Evolutionary conservation across 2,888 invertebrate genomes (phyloP).

Genomic region (Coleophora flavipennella): DNA sequence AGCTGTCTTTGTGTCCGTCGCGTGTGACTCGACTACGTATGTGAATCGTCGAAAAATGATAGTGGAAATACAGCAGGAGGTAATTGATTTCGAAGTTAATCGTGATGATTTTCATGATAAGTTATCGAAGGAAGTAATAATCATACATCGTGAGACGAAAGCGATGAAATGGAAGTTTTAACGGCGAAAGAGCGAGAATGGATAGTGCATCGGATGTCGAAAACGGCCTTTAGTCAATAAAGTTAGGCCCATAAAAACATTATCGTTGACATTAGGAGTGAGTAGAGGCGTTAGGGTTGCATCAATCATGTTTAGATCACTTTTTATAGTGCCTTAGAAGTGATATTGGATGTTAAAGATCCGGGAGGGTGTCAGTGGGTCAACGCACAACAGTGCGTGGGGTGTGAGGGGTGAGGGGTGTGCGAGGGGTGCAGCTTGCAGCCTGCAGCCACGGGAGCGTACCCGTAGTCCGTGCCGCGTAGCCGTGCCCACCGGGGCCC

Average conservation of each 20-base stretch:
- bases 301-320: too few species aligned
- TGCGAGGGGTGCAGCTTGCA: constrained; percentile 50
- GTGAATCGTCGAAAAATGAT: constrained; percentile 44
- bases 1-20: too few species aligned
- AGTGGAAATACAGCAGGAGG: constrained; percentile 67
- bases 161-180: constrained; percentile 26
- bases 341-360: constrained; percentile 43
- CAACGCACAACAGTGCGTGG: constrained; percentile 69
- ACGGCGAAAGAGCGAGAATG: constrained; percentile 20
- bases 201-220: constrained; percentile 24
- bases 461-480: constrained; percentile 42
- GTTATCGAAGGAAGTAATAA: constrained; percentile 20
- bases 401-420: constrained; percentile 26
- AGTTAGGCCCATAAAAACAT: too few species aligned
- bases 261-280: too few species aligned
- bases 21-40: constrained; percentile 16
- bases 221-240: not conserved
- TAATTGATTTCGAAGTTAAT: constrained; percentile 23
- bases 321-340: too few species aligned
- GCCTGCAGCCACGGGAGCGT: constrained; percentile 39
- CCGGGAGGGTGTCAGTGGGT: constrained; percentile 70
- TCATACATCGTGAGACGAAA: constrained; percentile 12
- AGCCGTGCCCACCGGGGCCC: constrained; percentile 11
- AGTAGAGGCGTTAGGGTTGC: too few species aligned
- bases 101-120: constrained; percentile 1